These are phyloP conservation scores for Cydia amplana DNA, from an alignment of 1,140 invertebrate species.

Conservation along the genomic window DNA sequence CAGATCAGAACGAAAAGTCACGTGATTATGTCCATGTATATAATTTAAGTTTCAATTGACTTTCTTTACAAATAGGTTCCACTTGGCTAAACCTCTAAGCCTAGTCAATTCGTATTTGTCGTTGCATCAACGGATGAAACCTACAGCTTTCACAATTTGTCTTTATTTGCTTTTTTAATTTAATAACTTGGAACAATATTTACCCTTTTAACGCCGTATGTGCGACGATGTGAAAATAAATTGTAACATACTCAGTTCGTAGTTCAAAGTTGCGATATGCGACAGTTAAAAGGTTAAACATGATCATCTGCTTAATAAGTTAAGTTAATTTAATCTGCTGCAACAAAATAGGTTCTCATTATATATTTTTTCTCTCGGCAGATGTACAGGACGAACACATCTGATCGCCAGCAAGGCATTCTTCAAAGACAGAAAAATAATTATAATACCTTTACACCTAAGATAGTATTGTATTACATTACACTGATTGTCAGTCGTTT, in stretches of 20 bases:
- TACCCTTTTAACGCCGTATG: slow-evolving; percentile 1
- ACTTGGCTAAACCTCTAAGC: neutral
- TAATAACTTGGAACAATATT: neutral
- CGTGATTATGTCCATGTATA: too few species aligned
- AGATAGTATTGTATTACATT: slow-evolving; percentile 41
- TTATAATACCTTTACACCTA: slow-evolving; percentile 41
- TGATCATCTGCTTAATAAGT: neutral
- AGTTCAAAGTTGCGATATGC: too few species aligned
- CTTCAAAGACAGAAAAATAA: slow-evolving; percentile 47
- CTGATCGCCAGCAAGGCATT: slow-evolving; percentile 67
- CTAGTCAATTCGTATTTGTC: neutral
- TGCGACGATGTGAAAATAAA: too few species aligned
- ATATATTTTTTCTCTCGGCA: slow-evolving; percentile 80
- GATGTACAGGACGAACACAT: slow-evolving; percentile 83
- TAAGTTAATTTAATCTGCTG: neutral
- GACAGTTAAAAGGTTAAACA: neutral
- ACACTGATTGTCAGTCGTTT: slow-evolving; percentile 43
- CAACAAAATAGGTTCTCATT: neutral
- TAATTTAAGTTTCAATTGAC: too few species aligned
- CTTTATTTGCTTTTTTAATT: neutral
- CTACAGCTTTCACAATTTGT: neutral
- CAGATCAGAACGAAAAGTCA: too few species aligned
- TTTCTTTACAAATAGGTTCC: neutral
- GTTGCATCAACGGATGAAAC: neutral
- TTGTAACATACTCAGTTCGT: too few species aligned